Evolutionary conservation across 2,797 vertebrate species (phyloP), one percentile per base, ranked within the genome.

Genomic region (Chaunax sp.): DNA sequence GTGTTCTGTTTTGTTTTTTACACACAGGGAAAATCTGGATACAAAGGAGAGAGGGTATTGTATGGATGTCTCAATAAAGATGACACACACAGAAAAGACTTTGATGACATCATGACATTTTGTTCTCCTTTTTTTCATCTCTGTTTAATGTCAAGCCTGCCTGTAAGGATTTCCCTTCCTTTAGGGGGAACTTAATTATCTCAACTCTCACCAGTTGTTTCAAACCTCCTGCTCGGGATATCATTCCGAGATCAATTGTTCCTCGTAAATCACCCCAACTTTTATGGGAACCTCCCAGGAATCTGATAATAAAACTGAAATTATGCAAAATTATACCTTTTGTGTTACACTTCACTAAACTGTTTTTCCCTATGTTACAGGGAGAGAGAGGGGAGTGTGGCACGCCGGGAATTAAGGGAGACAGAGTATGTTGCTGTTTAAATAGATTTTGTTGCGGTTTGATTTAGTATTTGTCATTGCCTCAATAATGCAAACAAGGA

Each of bases 371-470:
- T 73, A 16, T 81, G 13, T 76, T 55, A 6, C 80, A 97, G 96
- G 96, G 96, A 38, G 95, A 96, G 77, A 90, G 95, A 88, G 96
- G 96, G 15, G 94, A 97, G 79, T 98, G 96, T 85, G 96, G 96
- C 54, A 94, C 93, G 69, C 96, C 96, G 73, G 96, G 96, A 72
- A 77, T 93, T 53, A 98, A 97, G 79, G 96, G 96, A 88, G 96
- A 97, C 81, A 86, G 92, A 90, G 96, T 97, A 91, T 22, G 91
- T 86, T 47, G 18, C 30, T 40, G 2, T 46, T 51, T 5, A 0
- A 26, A 18, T 16, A 54, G 6, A 16, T 41, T 7, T 35, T 35
- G 33, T 35, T 9, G 2, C 33, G 14, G 13, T 38, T 16, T 38
- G 37, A 35, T 35, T 35, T 11, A 11, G 33, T 7, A n/a, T n/a